A percentile compares a stretch with the other conserved stretches of the same genome.
These are phyloP conservation scores for Trissolcus brochymenae DNA, from an alignment of 2,888 invertebrate species.

Conservation along the genomic window DNA sequence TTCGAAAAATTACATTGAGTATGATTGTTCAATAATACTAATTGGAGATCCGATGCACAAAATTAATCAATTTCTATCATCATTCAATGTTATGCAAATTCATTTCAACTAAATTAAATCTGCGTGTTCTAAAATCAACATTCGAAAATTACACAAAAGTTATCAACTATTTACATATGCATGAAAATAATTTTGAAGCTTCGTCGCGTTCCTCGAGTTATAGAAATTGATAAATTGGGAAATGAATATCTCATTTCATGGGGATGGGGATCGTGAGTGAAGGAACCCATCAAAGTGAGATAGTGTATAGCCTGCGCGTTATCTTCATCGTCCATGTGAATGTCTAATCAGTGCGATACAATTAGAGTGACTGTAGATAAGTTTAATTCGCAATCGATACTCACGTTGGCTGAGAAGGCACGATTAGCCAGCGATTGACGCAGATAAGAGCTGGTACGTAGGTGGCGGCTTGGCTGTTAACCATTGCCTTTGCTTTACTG, in stretches of 20 bases:
- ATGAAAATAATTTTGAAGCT: too few relatives aligned
- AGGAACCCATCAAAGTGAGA: constrained; percentile 31
- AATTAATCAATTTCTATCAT: constrained; percentile 5
- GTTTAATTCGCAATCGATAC: constrained; percentile 51
- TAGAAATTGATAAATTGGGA: too few relatives aligned
- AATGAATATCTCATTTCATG: too few relatives aligned
- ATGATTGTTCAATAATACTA: constrained; percentile 33
- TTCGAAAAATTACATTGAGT: constrained; percentile 8
- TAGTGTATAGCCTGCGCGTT: constrained; percentile 12
- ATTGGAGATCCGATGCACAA: neutral
- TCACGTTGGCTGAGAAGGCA: constrained; percentile 31
- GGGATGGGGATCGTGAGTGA: constrained; percentile 20
- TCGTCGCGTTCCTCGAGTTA: too few relatives aligned
- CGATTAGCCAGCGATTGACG: constrained; percentile 44
- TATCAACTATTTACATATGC: too few relatives aligned
- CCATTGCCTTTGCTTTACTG: constrained; percentile 40
- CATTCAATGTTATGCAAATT: neutral
- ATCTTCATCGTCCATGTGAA: constrained; percentile 43
- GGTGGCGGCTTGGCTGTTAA: constrained; percentile 43
- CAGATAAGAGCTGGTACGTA: constrained; percentile 31
- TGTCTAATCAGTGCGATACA: constrained; percentile 43
- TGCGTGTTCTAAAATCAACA: too few relatives aligned
- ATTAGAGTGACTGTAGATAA: constrained; percentile 44
- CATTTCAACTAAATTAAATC: too few relatives aligned
- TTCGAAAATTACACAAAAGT: too few relatives aligned